Percentiles rank a stretch among this genome's conserved stretches.
phyloP scores from a whole-genome alignment of 2,888 invertebrate species.

The Epirrhoe tristata region DNA sequence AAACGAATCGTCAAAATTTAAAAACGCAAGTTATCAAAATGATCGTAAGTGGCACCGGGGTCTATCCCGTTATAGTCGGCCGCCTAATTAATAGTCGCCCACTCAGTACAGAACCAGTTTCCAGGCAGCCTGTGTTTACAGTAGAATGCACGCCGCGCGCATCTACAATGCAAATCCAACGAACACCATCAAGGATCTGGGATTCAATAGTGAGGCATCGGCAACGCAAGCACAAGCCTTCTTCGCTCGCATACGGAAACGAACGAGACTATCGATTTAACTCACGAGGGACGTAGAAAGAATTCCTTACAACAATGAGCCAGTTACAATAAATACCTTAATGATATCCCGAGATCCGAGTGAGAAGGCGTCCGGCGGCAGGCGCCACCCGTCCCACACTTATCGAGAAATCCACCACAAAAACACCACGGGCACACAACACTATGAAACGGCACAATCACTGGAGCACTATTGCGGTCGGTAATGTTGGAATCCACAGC shows the following conservation, averaged over 20 bases:
- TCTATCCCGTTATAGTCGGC: conserved; percentile 67
- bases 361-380: conserved; percentile 80
- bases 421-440: conserved; percentile 72
- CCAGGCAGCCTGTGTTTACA: conserved; percentile 58
- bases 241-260: conserved; percentile 60
- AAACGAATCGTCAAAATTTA: conserved; percentile 60
- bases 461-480: conserved; percentile 64
- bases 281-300: conserved; percentile 77
- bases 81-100: conserved; percentile 79
- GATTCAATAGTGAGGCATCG: conserved; percentile 64
- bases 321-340: conserved; percentile 86
- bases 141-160: conserved; percentile 68
- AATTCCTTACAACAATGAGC: conserved; percentile 84
- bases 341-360: conserved; percentile 84
- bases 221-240: conserved; percentile 55
- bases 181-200: conserved; percentile 71
- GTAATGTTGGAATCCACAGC: conserved; percentile 76
- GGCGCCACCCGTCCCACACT: conserved; percentile 77
- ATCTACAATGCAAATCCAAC: conserved; percentile 80
- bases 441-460: conserved; percentile 79
- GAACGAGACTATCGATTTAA: conserved; percentile 79
- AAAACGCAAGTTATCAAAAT: conserved; percentile 71
- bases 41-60: conserved; percentile 66
- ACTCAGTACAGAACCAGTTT: conserved; percentile 72
- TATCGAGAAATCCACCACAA: conserved; percentile 81